Percentiles rank a stretch among this genome's conserved stretches.
phyloP scores from a whole-genome alignment of 1,140 invertebrate genomes.

The Psilanteris sp. region DNA sequence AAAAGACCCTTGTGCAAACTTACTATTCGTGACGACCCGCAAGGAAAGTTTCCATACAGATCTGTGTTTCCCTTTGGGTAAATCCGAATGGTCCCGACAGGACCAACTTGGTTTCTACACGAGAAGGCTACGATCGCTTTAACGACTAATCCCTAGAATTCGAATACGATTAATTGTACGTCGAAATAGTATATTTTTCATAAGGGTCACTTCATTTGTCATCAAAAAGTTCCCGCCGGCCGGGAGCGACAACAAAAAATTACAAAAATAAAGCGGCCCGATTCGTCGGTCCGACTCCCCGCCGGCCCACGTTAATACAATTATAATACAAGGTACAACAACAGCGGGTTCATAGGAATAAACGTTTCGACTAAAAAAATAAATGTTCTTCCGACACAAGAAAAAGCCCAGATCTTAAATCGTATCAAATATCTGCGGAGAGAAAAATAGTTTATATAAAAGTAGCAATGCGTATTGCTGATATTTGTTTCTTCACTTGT shows the following conservation, averaged over 20 bases:
- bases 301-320: slow-evolving; percentile 22
- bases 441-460: slow-evolving; percentile 63
- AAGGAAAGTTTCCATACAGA: neutral
- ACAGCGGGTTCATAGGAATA: slow-evolving; percentile 52
- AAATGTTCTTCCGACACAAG: slow-evolving; percentile 56
- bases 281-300: slow-evolving; percentile 3
- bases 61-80: neutral
- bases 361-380: slow-evolving; percentile 58
- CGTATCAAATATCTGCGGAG: slow-evolving; percentile 58
- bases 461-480: slow-evolving; percentile 61
- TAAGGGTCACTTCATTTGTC: slow-evolving; percentile 42
- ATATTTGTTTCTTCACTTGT: slow-evolving; percentile 45
- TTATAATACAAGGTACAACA: slow-evolving; percentile 59
- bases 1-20: slow-evolving; percentile 43
- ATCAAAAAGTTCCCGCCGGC: slow-evolving; percentile 1
- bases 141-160: slow-evolving; percentile 21
- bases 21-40: slow-evolving; percentile 12
- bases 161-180: slow-evolving; percentile 16
- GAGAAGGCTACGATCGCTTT: slow-evolving; percentile 6
- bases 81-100: neutral
- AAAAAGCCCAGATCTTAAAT: slow-evolving; percentile 52
- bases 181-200: slow-evolving; percentile 30
- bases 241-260: slow-evolving; percentile 15
- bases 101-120: slow-evolving; percentile 3
- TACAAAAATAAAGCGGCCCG: slow-evolving; percentile 39